Percentiles rank a stretch among this genome's conserved stretches.
Evolutionary conservation across 2,113 vertebrate species (phyloP).

Genomic region (Junco hyemalis): DNA sequence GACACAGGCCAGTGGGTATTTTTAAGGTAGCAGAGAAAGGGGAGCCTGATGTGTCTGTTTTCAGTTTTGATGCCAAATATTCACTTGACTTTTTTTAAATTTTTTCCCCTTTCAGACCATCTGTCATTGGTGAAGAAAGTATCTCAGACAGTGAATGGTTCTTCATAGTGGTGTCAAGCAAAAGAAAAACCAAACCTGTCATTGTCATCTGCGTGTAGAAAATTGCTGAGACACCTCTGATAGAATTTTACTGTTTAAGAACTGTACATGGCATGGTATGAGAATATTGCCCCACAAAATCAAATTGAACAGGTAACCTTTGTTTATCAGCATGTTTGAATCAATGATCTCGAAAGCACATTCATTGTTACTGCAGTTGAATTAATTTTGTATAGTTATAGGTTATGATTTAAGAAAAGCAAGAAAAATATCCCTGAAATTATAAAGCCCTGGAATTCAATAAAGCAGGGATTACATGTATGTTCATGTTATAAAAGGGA

Average conservation of each 20-base stretch:
- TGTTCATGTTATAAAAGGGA: neutral
- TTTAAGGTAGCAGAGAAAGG: slow-evolving; percentile 45
- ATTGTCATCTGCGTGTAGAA: slow-evolving; percentile 40
- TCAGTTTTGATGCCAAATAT: slow-evolving; percentile 74
- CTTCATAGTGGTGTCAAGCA: slow-evolving; percentile 57
- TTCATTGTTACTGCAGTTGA: neutral
- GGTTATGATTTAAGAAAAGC: neutral
- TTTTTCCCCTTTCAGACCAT: slow-evolving; percentile 68
- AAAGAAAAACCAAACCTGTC: slow-evolving; percentile 49
- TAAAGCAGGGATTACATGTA: neutral
- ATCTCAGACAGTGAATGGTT: slow-evolving; percentile 59
- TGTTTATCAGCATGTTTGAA: neutral
- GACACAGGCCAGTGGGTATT: slow-evolving; percentile 66
- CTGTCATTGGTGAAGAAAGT: slow-evolving; percentile 72
- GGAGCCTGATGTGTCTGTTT: slow-evolving; percentile 40
- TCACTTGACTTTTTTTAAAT: slow-evolving; percentile 21
- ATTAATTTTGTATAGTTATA: neutral
- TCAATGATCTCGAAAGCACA: neutral
- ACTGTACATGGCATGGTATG: slow-evolving; percentile 15
- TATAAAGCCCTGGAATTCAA: neutral
- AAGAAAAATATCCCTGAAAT: neutral
- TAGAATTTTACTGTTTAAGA: slow-evolving; percentile 61
- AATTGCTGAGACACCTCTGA: slow-evolving; percentile 29
- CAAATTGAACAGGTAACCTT: slow-evolving; percentile 59
- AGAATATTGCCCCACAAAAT: slow-evolving; percentile 32